Percentiles rank a stretch among this genome's conserved stretches.
These are phyloP conservation scores for Archocentrus centrarchus DNA, from an alignment of 2,113 vertebrate species.

Conservation along the genomic window DNA sequence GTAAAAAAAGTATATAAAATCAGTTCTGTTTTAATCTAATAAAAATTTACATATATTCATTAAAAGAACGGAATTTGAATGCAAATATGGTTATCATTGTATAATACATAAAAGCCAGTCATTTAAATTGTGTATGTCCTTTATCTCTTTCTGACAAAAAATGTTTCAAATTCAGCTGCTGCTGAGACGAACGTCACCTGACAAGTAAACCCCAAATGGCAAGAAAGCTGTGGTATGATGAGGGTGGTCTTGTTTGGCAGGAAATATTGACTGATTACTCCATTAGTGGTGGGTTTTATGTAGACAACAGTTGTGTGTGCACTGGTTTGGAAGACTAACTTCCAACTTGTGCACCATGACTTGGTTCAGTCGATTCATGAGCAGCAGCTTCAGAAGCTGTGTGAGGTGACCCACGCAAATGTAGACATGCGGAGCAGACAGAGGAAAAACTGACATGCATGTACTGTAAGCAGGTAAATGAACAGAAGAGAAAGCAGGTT, in stretches of 20 bases:
- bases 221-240: conserved; percentile 28
- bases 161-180: background rate
- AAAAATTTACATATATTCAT: background rate
- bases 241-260: conserved; percentile 1
- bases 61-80: background rate
- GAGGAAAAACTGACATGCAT: background rate
- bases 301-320: conserved; percentile 14
- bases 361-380: conserved; percentile 30
- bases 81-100: background rate
- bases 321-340: conserved; percentile 63
- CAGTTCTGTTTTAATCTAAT: background rate
- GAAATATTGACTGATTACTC: conserved; percentile 64
- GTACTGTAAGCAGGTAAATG: background rate
- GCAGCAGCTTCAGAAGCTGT: conserved; percentile 7
- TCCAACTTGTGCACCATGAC: background rate
- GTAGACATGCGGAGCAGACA: conserved; percentile 10
- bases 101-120: background rate
- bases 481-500: background rate
- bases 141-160: background rate
- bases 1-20: background rate
- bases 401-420: conserved; percentile 24
- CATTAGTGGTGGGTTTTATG: background rate
- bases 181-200: conserved; percentile 40
- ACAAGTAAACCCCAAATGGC: conserved; percentile 42
- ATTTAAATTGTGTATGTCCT: background rate